Base-by-base conservation (phyloP, 2,797 vertebrate species). In the Amblyopsis hoosieri region DNA sequence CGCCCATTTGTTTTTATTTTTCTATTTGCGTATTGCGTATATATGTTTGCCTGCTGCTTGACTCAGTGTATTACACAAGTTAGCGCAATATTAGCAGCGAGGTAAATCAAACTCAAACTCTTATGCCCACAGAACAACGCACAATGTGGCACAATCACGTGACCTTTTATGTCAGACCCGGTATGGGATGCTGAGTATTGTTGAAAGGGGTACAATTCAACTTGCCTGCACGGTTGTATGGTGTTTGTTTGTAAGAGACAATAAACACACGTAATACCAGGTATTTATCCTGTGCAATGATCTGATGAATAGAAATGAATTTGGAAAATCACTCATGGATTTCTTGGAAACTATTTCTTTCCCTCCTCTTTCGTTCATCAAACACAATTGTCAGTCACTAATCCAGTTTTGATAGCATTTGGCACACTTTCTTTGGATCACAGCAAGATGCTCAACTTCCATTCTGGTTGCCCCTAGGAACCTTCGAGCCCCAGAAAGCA, bases 391-490 rank as follows among this genome's bases (percentile, higher is more conserved):
- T 91, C 85, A 85, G 91, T 85, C 87, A 79, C 90, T 93, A 93
- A 93, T 94, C 91, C 91, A 91, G 87, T 91, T 92, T 93, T 93
- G 91, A 94, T 93, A 93, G 91, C 91, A 92, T 93, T 93, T 93
- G 92, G 92, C 91, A 93, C 91, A 93, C 88, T 92, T 92, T 92
- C 91, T 92, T 93, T 92, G 91, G 85, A 89, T 91, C 92, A 92
- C 92, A 93, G 93, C 91, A 79, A 92, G 91, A 93, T 91, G 88
- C 90, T 89, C 87, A 77, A 89, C 90, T 91, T 92, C 88, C 91
- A 92, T 93, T 92, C 90, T 92, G 87, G 87, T 90, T 82, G 90
- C 90, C 91, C 91, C 81, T 82, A 92, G 92, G 91, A 94, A 92
- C 89, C 90, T 86, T 88, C 86, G 88, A 91, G 88, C 87, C 76